Evolutionary conservation across 35 echinoderm and acorn worm species (phyloP), one percentile per base, ranked within the genome.

Genomic region (Acanthaster planci): DNA sequence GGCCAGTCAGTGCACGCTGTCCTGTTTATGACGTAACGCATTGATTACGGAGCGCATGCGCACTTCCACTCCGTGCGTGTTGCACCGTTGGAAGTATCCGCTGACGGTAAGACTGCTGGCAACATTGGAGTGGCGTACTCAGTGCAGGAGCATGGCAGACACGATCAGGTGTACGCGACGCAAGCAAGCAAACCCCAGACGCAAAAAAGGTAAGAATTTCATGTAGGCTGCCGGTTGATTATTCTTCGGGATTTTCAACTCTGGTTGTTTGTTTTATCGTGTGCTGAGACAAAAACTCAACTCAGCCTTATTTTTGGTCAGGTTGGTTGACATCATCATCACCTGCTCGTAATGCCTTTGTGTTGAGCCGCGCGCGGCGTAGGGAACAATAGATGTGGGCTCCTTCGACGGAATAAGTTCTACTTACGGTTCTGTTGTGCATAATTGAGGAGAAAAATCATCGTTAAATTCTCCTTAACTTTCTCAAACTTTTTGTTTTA

Each of bases 21-120:
- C 64, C 64, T 72, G 64, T 34, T 72, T 72, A 72, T 72, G 64
- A 72, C 64, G 64, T 72, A 72, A 72, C 64, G 64, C 64, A 72
- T 29, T 72, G 64, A 72, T 72, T 72, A 72, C 64, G 30, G 21
- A 26, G 64, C 64, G 64, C 64, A 72, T 72, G 64, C 34, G 64
- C 23, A 72, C 26, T 26, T 14, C 26, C 42, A 12, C 42, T 12
- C 42, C 42, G 4, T 47, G 42, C 42, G 42, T 47, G 42, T 47
- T 47, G 42, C 12, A 47, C 42, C 42, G 12, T 47, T 47, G 42
- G 42, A 47, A 72, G 64, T 72, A 72, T 31, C 34, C 64, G 64
- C 26, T 72, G 64, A 31, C 34, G 18, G 64, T 72, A 72, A 27
- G 64, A 72, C 18, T 29, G 34, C 30, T 34, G 23, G 64, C 9